phyloP scores from a whole-genome alignment of 2,797 vertebrate genomes.

The Falco rusticolus region DNA sequence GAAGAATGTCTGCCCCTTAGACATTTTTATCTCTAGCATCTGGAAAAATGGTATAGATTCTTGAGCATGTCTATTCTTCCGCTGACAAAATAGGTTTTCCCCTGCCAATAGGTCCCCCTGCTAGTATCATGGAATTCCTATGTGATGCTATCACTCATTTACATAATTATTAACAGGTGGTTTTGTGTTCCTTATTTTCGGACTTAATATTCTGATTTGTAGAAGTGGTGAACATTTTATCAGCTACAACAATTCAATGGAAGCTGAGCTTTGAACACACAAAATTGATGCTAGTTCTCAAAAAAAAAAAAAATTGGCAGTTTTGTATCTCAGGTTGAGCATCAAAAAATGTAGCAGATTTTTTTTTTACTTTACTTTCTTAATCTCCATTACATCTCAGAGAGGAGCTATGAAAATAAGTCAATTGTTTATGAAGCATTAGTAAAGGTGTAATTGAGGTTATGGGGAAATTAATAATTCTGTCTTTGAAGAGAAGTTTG shows the following conservation, averaged over 20 bases:
- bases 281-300: neutral
- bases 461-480: conserved; percentile 41
- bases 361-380: neutral
- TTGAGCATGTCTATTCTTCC: neutral
- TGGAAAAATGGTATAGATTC: neutral
- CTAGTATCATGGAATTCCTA: neutral
- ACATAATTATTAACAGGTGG: conserved; percentile 41
- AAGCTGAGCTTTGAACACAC: neutral
- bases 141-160: conserved; percentile 33
- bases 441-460: neutral
- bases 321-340: neutral
- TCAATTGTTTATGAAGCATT: neutral
- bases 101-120: neutral
- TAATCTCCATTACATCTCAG: neutral
- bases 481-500: conserved; percentile 9
- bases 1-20: neutral
- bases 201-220: neutral
- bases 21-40: neutral
- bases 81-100: conserved; percentile 25
- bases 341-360: neutral
- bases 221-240: neutral
- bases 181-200: conserved; percentile 30
- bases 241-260: neutral
- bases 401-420: neutral
- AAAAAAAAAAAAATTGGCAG: neutral